Percentiles rank a stretch among this genome's conserved stretches.
These are phyloP conservation scores for Passer montanus DNA, from an alignment of 2,113 vertebrate genomes.

Conservation along the genomic window DNA sequence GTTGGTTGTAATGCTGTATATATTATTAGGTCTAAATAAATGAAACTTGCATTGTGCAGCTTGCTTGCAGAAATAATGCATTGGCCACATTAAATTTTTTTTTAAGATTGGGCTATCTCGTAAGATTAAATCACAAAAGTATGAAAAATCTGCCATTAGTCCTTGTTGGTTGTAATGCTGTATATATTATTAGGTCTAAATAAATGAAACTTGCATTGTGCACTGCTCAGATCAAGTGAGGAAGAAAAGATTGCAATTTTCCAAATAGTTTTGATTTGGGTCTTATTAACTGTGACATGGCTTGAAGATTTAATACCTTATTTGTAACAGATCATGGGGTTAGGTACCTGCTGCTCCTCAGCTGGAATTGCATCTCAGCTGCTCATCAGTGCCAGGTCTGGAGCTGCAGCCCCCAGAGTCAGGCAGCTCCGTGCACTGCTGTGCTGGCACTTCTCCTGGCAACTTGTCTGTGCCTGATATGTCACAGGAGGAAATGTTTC, in stretches of 20 bases:
- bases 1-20: neutral
- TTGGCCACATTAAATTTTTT: neutral
- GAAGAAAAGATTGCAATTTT: neutral
- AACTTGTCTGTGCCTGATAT: neutral
- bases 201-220: neutral
- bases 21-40: neutral
- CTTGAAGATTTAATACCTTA: neutral
- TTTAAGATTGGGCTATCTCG: neutral
- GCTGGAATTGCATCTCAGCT: neutral
- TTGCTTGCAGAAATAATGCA: neutral
- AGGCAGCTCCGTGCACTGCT: neutral
- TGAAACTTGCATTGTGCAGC: neutral
- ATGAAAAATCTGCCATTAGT: neutral
- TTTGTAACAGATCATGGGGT: neutral
- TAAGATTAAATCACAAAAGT: neutral
- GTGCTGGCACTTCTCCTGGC: neutral
- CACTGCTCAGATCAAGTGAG: neutral
- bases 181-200: neutral
- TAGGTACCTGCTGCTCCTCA: neutral
- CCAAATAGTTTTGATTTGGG: neutral
- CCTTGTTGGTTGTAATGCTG: neutral
- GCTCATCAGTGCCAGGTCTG: neutral
- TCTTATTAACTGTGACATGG: neutral
- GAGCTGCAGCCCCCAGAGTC: neutral
- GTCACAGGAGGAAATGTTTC: neutral